Evolutionary conservation across 2,797 vertebrate genomes (phyloP).

Genomic region (Cottoperca gobio): DNA sequence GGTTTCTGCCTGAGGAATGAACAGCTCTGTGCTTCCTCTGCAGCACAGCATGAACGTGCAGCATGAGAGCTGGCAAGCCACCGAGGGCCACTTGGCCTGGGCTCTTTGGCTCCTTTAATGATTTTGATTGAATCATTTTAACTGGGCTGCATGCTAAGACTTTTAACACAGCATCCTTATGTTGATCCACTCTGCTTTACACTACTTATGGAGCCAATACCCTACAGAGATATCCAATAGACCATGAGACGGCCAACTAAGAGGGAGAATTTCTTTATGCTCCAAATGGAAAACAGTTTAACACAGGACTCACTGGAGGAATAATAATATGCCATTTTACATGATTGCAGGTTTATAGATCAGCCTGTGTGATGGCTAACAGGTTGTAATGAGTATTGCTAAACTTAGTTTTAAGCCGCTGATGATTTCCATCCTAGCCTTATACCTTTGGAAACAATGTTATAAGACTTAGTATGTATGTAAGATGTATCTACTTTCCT

Average conservation of each 20-base stretch:
- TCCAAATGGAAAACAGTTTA: slow-evolving; percentile 54
- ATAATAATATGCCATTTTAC: slow-evolving; percentile 42
- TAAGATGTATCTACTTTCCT: slow-evolving; percentile 28
- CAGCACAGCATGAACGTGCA: slow-evolving; percentile 47
- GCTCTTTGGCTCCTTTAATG: slow-evolving; percentile 51
- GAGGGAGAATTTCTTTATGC: slow-evolving; percentile 25
- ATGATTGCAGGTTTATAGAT: slow-evolving; percentile 50
- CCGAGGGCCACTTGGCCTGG: slow-evolving; percentile 49
- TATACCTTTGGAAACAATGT: slow-evolving; percentile 23
- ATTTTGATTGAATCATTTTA: slow-evolving; percentile 59
- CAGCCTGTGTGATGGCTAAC: slow-evolving; percentile 30
- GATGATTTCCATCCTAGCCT: slow-evolving; percentile 18
- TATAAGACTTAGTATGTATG: slow-evolving; percentile 15
- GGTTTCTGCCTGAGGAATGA: slow-evolving; percentile 38
- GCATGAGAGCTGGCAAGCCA: slow-evolving; percentile 55
- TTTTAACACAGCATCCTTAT: slow-evolving; percentile 44
- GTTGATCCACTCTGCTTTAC: slow-evolving; percentile 25
- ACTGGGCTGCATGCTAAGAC: slow-evolving; percentile 47
- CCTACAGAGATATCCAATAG: slow-evolving; percentile 43
- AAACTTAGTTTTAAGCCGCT: slow-evolving; percentile 24
- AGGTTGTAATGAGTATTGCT: slow-evolving; percentile 26
- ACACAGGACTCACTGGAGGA: slow-evolving; percentile 24
- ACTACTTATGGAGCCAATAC: slow-evolving; percentile 36
- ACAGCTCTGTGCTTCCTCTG: slow-evolving; percentile 42
- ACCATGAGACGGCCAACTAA: slow-evolving; percentile 15